Conservation (phyloP, 2,888 invertebrate species). For the Ophion obscuratus region DNA sequence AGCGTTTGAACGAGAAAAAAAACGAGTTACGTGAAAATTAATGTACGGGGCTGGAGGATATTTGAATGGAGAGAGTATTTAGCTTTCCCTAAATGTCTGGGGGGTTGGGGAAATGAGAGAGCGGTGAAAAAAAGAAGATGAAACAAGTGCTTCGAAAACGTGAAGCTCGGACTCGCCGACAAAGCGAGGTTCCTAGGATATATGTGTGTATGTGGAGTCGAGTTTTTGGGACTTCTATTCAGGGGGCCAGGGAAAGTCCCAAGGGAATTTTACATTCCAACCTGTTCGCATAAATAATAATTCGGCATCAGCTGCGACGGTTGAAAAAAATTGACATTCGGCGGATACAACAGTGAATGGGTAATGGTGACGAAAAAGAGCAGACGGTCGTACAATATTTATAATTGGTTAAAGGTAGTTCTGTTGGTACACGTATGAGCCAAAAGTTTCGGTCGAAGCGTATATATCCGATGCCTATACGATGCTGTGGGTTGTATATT, state of each 20-base stretch:
- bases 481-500: too few relatives aligned
- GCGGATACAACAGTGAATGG: neutral
- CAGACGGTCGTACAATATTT: neutral
- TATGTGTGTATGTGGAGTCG: neutral
- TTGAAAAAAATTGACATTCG: constrained; percentile 22
- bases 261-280: constrained; percentile 48
- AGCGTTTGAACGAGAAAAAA: constrained; percentile 18
- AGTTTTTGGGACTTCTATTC: constrained; percentile 41
- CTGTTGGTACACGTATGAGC: too few relatives aligned
- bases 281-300: constrained; percentile 64
- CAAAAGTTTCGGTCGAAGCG: too few relatives aligned
- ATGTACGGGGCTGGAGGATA: constrained; percentile 21
- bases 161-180: constrained; percentile 59
- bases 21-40: constrained; percentile 42
- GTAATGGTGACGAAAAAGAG: neutral
- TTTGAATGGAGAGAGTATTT: constrained; percentile 21
- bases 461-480: too few relatives aligned
- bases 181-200: constrained; percentile 55
- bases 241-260: constrained; percentile 44
- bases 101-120: constrained; percentile 59
- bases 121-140: constrained; percentile 25
- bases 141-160: constrained; percentile 55
- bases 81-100: constrained; percentile 31
- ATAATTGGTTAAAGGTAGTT: neutral
- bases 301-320: constrained; percentile 43